phyloP scores from a whole-genome alignment of 2,797 vertebrate species.

The Rhabdomys pumilio region DNA sequence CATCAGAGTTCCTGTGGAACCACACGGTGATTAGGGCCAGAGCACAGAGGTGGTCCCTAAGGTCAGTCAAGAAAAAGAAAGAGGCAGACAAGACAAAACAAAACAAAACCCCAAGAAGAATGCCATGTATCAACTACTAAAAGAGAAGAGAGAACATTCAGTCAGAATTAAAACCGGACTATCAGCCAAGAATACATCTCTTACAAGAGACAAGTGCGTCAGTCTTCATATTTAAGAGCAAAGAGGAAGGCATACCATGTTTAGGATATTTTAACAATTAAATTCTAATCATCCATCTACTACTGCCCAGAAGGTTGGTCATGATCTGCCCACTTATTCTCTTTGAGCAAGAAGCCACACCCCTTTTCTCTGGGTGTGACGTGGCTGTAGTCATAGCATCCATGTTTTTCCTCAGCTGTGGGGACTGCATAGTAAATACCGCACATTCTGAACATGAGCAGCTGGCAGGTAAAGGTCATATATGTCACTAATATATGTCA shows the following conservation, averaged over 20 bases:
- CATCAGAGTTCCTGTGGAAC: background rate
- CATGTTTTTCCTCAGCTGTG: background rate
- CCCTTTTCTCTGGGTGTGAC: background rate
- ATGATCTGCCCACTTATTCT: background rate
- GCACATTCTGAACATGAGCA: background rate
- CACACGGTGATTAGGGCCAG: background rate
- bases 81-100: constrained; percentile 15
- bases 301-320: background rate
- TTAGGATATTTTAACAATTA: constrained; percentile 63
- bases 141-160: background rate
- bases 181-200: background rate
- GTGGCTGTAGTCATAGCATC: background rate
- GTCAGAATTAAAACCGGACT: constrained; percentile 23
- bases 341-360: background rate
- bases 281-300: constrained; percentile 38
- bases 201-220: background rate
- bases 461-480: background rate
- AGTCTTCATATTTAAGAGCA: constrained; percentile 34
- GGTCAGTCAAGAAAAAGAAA: background rate
- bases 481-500: background rate
- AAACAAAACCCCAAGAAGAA: background rate
- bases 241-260: constrained; percentile 2
- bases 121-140: background rate
- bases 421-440: background rate
- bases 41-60: background rate